Base-by-base conservation (phyloP, 2,797 vertebrate species). In the Ptychobarbus kaznakovi region DNA sequence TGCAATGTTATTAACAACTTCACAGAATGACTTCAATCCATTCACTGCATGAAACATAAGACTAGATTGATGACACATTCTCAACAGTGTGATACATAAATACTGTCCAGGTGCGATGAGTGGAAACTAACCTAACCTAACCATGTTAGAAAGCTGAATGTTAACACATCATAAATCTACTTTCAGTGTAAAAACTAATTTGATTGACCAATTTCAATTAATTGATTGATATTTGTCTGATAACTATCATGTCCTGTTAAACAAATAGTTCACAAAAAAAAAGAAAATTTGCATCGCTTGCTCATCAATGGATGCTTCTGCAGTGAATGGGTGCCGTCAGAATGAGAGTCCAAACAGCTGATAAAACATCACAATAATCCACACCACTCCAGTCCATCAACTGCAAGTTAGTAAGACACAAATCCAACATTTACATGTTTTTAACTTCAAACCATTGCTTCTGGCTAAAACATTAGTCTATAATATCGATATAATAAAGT, bases 11-110 rank as follows among this genome's bases (percentile, higher is more conserved):
- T 77, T 6, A 53, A 74, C 63, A 18, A 35, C 63, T 32, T n/a
- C 28, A 35, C 63, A 77, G 88, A 92, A 94, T 93, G 89, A 85
- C 92, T 92, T 74, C 16, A 38, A 88, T 89, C 93, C 92, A 91
- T 25, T 82, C 20, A 11, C 44, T 49, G 1, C 73, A 76, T 38
- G 40, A n/a, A 56, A 35, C 35, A 65, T 1, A 35, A 58, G 20
- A 40, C 51, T 58, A n/a, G 32, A 58, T 9, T 76, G 22, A 56
- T 38, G 13, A 65, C 74, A 76, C 51, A 56, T 76, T 40, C 74
- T 76, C 74, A 66, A 66, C 28, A 66, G 25, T 9, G 58, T 25
- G 58, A 61, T 61, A 12, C 56, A 61, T 25, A 25, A 61, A 61
- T 22, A 56, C 53, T 56, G 51, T 53, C 51, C 20, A 10, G 53